These are phyloP conservation scores for Sminthopsis crassicaudata DNA, from an alignment of 2,113 vertebrate species.

Conservation along the genomic window DNA sequence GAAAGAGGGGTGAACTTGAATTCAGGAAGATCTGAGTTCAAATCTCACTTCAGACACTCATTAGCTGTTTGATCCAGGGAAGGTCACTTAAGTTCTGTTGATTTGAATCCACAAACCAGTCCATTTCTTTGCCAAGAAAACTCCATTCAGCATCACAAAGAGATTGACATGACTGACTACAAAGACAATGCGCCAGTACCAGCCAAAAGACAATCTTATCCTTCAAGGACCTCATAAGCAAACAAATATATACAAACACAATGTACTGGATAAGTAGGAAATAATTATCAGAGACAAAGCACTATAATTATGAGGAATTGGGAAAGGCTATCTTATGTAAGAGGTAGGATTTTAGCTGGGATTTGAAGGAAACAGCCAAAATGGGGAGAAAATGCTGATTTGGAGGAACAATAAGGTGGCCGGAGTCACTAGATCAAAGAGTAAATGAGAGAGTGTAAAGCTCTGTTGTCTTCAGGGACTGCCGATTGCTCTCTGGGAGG, in stretches of 20 bases:
- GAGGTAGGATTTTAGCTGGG: not conserved
- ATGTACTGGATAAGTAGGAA: not conserved
- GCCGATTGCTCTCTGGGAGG: no score
- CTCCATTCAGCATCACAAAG: not conserved
- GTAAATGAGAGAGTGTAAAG: no score
- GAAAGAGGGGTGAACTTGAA: not conserved
- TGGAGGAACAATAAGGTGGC: not conserved
- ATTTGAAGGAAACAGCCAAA: not conserved
- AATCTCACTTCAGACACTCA: not conserved
- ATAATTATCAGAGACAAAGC: no score
- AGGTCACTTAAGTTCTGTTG: not conserved
- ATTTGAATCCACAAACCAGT: not conserved
- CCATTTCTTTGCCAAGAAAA: not conserved
- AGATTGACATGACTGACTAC: not conserved
- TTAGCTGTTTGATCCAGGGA: not conserved
- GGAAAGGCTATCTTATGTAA: not conserved
- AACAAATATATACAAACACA: not conserved
- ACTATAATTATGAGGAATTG: not conserved
- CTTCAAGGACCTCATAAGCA: not conserved
- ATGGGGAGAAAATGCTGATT: not conserved
- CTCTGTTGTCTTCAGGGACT: no score
- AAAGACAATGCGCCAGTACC: not conserved
- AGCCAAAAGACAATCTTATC: not conserved
- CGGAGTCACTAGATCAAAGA: not conserved
- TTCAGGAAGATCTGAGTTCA: not conserved